Conservation (phyloP, 2,797 vertebrate genomes). For the Prunella strophiata region DNA sequence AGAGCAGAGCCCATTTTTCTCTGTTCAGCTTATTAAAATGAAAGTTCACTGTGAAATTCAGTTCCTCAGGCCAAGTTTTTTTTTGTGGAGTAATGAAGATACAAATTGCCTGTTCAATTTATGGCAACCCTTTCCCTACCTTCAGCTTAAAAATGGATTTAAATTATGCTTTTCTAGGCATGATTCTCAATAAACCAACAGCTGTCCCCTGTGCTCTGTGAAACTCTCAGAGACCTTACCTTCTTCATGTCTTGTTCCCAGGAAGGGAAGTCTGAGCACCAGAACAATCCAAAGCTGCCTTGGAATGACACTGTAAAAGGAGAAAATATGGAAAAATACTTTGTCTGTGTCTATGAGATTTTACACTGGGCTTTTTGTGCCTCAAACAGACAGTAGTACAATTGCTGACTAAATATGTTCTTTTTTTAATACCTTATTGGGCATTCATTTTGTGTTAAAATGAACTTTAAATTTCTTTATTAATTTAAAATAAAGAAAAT, state of each 20-base stretch:
- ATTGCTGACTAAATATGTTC: neutral
- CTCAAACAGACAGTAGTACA: neutral
- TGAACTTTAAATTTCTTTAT: neutral
- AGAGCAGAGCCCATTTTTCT: neutral
- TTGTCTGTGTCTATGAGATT: neutral
- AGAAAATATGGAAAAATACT: neutral
- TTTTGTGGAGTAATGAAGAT: neutral
- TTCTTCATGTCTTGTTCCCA: neutral
- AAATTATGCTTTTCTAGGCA: neutral
- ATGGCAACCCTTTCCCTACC: neutral
- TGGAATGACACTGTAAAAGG: neutral
- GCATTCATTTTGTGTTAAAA: neutral
- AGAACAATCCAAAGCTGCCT: neutral
- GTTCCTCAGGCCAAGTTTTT: neutral
- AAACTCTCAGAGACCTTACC: neutral
- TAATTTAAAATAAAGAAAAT: neutral
- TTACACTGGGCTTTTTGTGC: neutral
- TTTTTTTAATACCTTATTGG: neutral
- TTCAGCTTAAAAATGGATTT: neutral
- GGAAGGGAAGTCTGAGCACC: neutral
- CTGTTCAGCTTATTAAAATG: neutral
- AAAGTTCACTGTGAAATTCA: neutral
- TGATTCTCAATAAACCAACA: neutral
- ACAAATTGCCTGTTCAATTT: neutral
- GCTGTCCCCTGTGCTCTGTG: neutral